Evolutionary conservation across 2,888 invertebrate species (phyloP), one percentile per base, ranked within the genome.

Genomic region (Thecocarcelia acutangulata): DNA sequence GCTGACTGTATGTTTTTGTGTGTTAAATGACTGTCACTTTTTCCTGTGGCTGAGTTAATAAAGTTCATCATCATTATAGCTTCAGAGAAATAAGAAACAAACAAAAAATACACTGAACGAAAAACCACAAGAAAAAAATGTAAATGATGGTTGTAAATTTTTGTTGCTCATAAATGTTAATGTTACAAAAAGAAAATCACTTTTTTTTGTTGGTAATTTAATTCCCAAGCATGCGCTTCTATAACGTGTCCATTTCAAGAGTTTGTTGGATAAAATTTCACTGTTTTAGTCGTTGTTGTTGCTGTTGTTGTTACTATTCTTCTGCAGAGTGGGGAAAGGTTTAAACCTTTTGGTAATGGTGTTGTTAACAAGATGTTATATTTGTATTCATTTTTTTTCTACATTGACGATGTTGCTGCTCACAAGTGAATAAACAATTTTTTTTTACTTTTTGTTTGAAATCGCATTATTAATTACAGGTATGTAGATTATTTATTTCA

Each of bases 161-260:
- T 21, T 66, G 44, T 17, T 50, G 21, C 15, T 28, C 52, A 19
- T 54, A 80, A 59, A 66, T 42, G 28, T 72, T 70, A 4, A 56
- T 58, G 61, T 73, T 72, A 33, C 50, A 40, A 19, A 28, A 17
- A 13, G 8, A 33, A 33, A 33, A n/a, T n/a, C 40, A 12, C 11
- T 40, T 58, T 19, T 3, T 33, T 9, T 37, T 24, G 74, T 54
- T 68, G 66, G 66, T 76, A 80, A 72, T 48, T 61, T 24, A 76
- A 81, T 61, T 73, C 76, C 37, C 56, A 73, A 48, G 75, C 80
- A 75, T 80, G 75, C 80, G 80, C 80, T 59, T 46, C 44, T 11
- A 74, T 56, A 79, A 72, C 54, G 44, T 77, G 52, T 42, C 24
- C 73, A 68, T 54, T 61, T 17, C 44, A 44, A 58, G 58, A 56